phyloP scores from a whole-genome alignment of 2,888 invertebrate species.

The Tinea pellionella region DNA sequence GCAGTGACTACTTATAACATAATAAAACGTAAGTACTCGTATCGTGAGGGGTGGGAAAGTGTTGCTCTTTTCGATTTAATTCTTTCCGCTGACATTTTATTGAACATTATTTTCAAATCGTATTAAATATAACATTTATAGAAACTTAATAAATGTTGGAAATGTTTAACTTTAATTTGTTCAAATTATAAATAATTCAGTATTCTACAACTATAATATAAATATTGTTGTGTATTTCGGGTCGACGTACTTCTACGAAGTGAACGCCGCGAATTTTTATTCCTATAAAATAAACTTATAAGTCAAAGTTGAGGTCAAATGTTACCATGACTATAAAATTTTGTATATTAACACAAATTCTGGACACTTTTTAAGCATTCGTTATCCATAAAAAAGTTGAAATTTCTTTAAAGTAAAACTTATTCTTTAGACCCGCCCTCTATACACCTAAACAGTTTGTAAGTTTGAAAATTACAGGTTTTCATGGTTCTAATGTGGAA shows the following conservation, averaged over 20 bases:
- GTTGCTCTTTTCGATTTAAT: slow-evolving; percentile 49
- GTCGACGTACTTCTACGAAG: too few species aligned
- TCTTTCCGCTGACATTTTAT: slow-evolving; percentile 31
- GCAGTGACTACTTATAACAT: background rate
- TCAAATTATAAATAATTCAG: background rate
- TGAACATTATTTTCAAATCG: background rate
- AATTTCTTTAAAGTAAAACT: background rate
- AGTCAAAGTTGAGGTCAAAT: too few species aligned
- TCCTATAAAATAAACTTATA: too few species aligned
- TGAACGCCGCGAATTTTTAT: too few species aligned
- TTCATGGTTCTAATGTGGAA: slow-evolving; percentile 10
- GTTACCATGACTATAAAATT: background rate
- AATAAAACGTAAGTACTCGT: background rate
- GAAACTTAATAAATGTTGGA: background rate
- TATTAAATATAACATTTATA: background rate
- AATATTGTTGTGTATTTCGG: too few species aligned
- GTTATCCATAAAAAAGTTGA: background rate
- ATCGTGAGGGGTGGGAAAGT: slow-evolving; percentile 44
- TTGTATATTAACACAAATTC: background rate
- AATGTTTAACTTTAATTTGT: background rate
- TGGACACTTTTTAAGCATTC: background rate
- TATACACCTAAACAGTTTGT: slow-evolving; percentile 38
- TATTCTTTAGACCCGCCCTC: background rate
- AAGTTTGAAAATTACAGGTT: slow-evolving; percentile 38
- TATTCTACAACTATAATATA: too few species aligned